Conservation (phyloP, 1,140 invertebrate genomes). For the Anastatus disparis region DNA sequence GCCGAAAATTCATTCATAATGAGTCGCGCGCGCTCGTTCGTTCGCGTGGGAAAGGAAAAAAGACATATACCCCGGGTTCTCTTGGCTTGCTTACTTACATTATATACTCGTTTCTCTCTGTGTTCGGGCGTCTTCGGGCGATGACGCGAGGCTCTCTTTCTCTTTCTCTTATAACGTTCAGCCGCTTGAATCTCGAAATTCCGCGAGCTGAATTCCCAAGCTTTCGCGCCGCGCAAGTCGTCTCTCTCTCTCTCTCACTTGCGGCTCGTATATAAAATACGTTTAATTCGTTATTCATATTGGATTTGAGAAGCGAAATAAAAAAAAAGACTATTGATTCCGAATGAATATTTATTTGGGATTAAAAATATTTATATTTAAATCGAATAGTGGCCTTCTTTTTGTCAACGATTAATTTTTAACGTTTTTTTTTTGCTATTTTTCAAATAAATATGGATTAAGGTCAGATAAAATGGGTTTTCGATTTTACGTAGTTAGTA, state of each 20-base stretch:
- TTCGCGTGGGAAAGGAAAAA: constrained; percentile 38
- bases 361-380: neutral
- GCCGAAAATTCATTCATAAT: constrained; percentile 60
- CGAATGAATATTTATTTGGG: constrained; percentile 12
- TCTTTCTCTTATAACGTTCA: constrained; percentile 1
- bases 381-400: too few species aligned
- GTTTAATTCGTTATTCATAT: neutral
- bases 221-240: neutral
- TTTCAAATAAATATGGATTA: too few species aligned
- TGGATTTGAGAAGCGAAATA: too few species aligned
- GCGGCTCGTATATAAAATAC: constrained; percentile 3
- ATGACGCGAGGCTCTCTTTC: constrained; percentile 4
- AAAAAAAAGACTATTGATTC: neutral
- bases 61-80: constrained; percentile 2
- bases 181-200: constrained; percentile 26
- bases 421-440: too few species aligned
- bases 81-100: neutral
- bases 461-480: too few species aligned
- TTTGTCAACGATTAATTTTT: too few species aligned
- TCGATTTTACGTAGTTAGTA: too few species aligned
- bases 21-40: constrained; percentile 27
- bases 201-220: constrained; percentile 33
- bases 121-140: constrained; percentile 10
- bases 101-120: neutral
- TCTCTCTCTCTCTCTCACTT: too few species aligned